Conservation (phyloP, 2,113 vertebrate genomes). For the Otocyon megalotis region DNA sequence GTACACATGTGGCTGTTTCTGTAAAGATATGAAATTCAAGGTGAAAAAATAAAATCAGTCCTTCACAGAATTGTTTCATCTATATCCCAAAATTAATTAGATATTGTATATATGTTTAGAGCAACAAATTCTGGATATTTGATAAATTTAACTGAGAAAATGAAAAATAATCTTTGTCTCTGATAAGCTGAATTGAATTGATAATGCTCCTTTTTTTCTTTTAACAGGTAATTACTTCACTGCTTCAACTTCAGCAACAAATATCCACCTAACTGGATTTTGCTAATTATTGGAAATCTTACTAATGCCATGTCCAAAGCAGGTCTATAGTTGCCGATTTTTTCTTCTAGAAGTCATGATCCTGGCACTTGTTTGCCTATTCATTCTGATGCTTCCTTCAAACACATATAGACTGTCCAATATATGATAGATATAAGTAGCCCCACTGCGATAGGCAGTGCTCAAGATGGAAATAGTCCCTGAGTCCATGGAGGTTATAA, state of each 20-base stretch:
- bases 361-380: neutral
- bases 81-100: neutral
- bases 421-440: neutral
- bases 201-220: neutral
- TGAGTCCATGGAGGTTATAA: neutral
- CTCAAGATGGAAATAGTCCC: neutral
- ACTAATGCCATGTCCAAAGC: neutral
- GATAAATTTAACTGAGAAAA: neutral
- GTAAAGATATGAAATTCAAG: neutral
- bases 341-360: neutral
- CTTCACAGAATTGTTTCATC: neutral
- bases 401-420: neutral
- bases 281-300: neutral
- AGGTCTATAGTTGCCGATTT: neutral
- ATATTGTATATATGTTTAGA: neutral
- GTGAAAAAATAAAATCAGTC: neutral
- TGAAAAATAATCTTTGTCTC: neutral
- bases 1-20: neutral
- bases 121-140: constrained; percentile 1
- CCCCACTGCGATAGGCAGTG: neutral
- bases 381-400: neutral
- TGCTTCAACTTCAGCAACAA: neutral
- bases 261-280: neutral
- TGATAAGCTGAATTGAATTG: constrained; percentile 4
- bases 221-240: neutral